Percentiles rank a stretch among this genome's conserved stretches.
Conservation (phyloP, 2,888 invertebrate genomes). For the Ophion ventricosus region DNA sequence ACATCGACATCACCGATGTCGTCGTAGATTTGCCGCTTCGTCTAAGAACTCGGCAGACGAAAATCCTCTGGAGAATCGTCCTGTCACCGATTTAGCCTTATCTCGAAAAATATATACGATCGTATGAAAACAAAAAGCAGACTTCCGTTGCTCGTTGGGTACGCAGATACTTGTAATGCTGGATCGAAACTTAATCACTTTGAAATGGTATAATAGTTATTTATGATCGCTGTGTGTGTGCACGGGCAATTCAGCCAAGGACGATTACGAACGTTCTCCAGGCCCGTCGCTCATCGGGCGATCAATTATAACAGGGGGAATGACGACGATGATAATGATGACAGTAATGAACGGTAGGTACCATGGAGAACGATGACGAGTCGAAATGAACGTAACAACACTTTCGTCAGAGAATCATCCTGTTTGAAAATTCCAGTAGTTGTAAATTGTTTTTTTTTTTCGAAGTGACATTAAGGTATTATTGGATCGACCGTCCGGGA, state of each 20-base stretch:
- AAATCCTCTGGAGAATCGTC: too few relatives aligned
- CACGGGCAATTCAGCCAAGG: conserved; percentile 56
- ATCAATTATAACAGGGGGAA: conserved; percentile 58
- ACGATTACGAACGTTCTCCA: conserved; percentile 26
- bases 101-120: too few relatives aligned
- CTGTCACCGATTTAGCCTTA: too few relatives aligned
- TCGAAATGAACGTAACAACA: conserved; percentile 16
- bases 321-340: conserved; percentile 39
- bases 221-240: background rate
- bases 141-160: too few relatives aligned
- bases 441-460: too few relatives aligned
- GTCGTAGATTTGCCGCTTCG: too few relatives aligned
- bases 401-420: background rate
- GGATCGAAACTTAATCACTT: background rate
- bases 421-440: too few relatives aligned
- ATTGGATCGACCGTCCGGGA: too few relatives aligned
- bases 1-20: background rate
- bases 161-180: too few relatives aligned
- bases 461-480: too few relatives aligned
- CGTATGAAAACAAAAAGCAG: too few relatives aligned
- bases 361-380: conserved; percentile 31
- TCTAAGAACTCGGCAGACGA: background rate
- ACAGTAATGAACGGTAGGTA: conserved; percentile 10
- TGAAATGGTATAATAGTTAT: too few relatives aligned
- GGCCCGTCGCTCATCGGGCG: conserved; percentile 37